These are phyloP conservation scores for Serripes groenlandicus DNA, from an alignment of 2,888 invertebrate species.

Conservation along the genomic window DNA sequence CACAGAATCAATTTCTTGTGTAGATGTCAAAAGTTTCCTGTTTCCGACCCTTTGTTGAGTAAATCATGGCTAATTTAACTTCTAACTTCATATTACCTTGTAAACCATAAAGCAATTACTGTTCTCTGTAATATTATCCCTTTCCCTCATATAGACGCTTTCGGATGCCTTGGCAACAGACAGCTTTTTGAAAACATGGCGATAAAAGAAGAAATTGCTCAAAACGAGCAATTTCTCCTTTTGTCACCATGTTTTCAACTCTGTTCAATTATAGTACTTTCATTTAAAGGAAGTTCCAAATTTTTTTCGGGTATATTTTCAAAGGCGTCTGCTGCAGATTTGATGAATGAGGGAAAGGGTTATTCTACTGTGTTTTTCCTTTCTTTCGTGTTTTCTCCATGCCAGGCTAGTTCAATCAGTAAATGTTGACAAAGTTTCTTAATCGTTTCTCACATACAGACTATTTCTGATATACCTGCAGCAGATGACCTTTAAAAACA, in stretches of 20 bases:
- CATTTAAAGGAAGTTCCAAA: neutral
- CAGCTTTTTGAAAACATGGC: neutral
- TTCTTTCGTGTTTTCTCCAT: neutral
- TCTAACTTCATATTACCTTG: too few species aligned
- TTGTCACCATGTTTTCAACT: neutral
- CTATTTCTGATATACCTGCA: neutral
- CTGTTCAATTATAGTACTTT: neutral
- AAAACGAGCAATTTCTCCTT: neutral
- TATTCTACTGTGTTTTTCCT: neutral
- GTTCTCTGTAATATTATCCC: too few species aligned
- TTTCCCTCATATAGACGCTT: neutral
- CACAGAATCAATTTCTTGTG: too few species aligned
- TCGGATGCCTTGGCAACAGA: neutral
- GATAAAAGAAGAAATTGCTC: slow-evolving; percentile 1
- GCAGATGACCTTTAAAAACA: neutral
- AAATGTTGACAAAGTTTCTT: neutral
- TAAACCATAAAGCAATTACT: too few species aligned
- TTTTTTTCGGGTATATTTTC: neutral
- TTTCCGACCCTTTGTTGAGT: neutral
- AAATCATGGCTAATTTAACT: too few species aligned
- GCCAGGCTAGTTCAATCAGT: neutral
- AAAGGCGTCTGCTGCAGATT: neutral
- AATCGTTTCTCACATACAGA: neutral
- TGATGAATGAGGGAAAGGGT: neutral
- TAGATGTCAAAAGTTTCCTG: too few species aligned